Evolutionary conservation across 2,888 invertebrate genomes (phyloP), one percentile per base, ranked within the genome.

Genomic region (Cacoxenus indagator): DNA sequence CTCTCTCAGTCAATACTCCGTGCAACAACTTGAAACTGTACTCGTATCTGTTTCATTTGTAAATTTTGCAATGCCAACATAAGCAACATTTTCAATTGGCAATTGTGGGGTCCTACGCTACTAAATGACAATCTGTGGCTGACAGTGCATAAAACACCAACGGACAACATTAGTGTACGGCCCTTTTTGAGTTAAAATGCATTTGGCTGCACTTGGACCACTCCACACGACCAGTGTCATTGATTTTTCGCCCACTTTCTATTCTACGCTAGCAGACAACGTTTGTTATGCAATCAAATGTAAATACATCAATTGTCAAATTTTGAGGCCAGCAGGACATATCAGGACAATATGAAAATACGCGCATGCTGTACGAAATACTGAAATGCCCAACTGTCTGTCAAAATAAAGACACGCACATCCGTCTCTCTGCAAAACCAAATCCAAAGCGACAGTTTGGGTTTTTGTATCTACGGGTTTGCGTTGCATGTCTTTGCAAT

Each of bases 331-430:
- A 54, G 59, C 22, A 37, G 31, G 55, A 37, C 37, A 61, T 61
- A 31, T 69, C 51, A 19, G 27, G 45, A 14, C 3, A 46, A 37
- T 62, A 62, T 65, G 65, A 46, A 24, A 14, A 46, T 57, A 62
- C 59, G 48, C 55, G 51, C 45, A 64, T 59, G 62, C 51, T 69
- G 69, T 69, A 68, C 67, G 59, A 17, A 14, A 48, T n/a, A n/a
- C n/a, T n/a, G n/a, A 14, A n/a, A 55, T n/a, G 27, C 27, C 1
- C 8, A 55, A 1, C 61, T 61, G 61, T 43, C 61, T 43, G 61
- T 61, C 61, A 61, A 61, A 61, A 43, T 37, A 61, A 43, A 43
- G 61, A 61, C 61, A 61, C 43, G 37, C 17, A 22, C 22, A 51
- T 9, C 19, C 22, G 51, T 48, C n/a, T n/a, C n/a, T n/a, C 48